Evolutionary conservation across 2,113 vertebrate genomes (phyloP), one percentile per base, ranked within the genome.

Genomic region (Cyanocitta stelleri): DNA sequence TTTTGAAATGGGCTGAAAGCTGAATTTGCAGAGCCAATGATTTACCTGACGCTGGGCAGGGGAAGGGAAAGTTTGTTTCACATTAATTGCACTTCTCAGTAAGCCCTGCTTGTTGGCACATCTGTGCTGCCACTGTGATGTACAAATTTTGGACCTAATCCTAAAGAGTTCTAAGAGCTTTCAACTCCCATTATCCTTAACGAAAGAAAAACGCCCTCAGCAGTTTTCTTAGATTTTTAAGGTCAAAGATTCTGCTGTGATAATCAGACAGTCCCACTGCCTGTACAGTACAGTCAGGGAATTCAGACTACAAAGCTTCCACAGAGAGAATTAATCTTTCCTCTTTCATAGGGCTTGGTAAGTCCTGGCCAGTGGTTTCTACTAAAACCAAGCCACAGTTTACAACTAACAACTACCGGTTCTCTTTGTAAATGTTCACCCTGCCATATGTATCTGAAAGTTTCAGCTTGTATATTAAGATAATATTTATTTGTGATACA

Each of bases 21-120:
- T 84, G 92, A 79, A 85, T 97, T 76, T 96, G 96, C 96, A 96
- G 96, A 97, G 97, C 77, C 72, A 95, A 96, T 95, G 96, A 95
- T 96, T 97, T 96, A 97, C 97, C 96, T 95, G 96, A 68, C 95
- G 89, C 61, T 2, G 4, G 41, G 35, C 22, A 93, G 39, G 23
- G 94, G 96, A 98, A 98, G 96, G 96, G 93, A 98, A 98, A 95
- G 94, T 96, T 97, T 32, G 3, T 95, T 98, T 98, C 97, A 97
- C 93, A 96, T 96, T 96, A 97, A 90, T 46, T 88, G 95, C 64
- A 55, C 55, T 93, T 69, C 87, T 76, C 63, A 79, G 84, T 41
- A 37, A 29, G 59, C 78, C 22, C 81, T 54, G 64, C 87, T 87
- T 76, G 89, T 79, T 90, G 73, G 78, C 92, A 89, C 86, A 83